phyloP scores from a whole-genome alignment of 2,113 vertebrate species.

The Lamprotornis superbus region DNA sequence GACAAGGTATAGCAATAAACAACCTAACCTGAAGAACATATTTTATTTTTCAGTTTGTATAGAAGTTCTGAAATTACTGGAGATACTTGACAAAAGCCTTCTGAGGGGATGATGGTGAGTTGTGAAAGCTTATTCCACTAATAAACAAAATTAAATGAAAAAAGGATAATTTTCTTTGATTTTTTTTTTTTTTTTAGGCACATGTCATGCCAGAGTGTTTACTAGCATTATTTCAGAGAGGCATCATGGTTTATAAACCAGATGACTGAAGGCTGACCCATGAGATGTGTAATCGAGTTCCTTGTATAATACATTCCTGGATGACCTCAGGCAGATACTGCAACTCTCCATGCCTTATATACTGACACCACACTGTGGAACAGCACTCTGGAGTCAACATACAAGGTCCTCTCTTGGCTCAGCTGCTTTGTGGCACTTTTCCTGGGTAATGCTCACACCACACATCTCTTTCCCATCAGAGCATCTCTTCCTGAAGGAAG shows the following conservation, averaged over 20 bases:
- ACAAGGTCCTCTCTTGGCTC: not conserved
- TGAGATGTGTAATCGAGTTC: not conserved
- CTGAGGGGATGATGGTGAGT: accelerated
- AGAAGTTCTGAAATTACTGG: not conserved
- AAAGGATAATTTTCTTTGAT: not conserved
- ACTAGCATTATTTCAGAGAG: not conserved
- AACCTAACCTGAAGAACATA: not conserved
- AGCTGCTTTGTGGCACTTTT: not conserved
- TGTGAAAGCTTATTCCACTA: not conserved
- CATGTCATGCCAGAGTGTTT: not conserved
- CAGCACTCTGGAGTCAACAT: accelerated
- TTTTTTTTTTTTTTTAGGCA: not conserved
- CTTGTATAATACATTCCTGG: not conserved
- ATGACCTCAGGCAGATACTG: not conserved
- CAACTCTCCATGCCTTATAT: not conserved
- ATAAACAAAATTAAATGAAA: not conserved
- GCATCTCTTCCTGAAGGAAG: not conserved
- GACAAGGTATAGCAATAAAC: not conserved
- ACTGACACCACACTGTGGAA: not conserved
- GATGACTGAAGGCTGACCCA: not conserved
- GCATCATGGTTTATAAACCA: not conserved
- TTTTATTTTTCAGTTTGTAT: not conserved
- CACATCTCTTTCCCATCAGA: accelerated
- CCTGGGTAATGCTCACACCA: not conserved
- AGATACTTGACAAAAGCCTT: not conserved